Evolutionary conservation across 2,113 vertebrate species (phyloP).

Genomic region (rat (Rattus norvegicus)): GRCr8 NC_086031.1:76931501-76932000

Average conservation of each 20-base stretch:
- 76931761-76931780: not conserved
- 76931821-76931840: not conserved
- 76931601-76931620: conserved; percentile 30
- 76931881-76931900: not conserved
- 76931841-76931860: not conserved
- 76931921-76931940: not conserved
- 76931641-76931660: not conserved
- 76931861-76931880: not conserved
- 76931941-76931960: no score
- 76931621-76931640: not conserved
- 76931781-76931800: not conserved
- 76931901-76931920: not conserved
- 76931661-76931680: not conserved
- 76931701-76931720: not conserved
- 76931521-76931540: not conserved
- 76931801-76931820: not conserved
- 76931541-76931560: conserved; percentile 6
- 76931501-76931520: not conserved
- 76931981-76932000: no score
- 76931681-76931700: not conserved
- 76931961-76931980: not conserved
- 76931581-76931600: conserved; percentile 26
- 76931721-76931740: not conserved
- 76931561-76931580: not conserved
- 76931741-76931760: not conserved